A percentile compares a stretch with the other conserved stretches of the same genome.
These are phyloP conservation scores for Elymnias hypermnestra DNA, from an alignment of 1,140 invertebrate genomes.

Conservation along the genomic window DNA sequence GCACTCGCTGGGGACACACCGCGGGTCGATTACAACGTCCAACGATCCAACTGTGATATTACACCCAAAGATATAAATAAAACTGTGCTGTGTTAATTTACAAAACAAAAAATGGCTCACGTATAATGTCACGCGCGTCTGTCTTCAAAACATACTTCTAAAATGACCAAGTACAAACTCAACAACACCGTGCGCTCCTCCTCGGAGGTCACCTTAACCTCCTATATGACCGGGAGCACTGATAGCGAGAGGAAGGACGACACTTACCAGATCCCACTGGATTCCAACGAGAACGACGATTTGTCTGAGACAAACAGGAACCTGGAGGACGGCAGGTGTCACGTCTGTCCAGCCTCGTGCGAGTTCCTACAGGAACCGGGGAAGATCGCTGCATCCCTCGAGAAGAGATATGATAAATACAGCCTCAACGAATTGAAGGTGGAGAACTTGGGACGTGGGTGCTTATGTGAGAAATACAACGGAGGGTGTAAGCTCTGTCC, in stretches of 20 bases:
- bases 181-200: slow-evolving; percentile 55
- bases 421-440: slow-evolving; percentile 58
- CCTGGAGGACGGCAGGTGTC: slow-evolving; percentile 31
- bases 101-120: not conserved
- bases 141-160: slow-evolving; percentile 45
- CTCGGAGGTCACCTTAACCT: slow-evolving; percentile 68
- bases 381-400: slow-evolving; percentile 43
- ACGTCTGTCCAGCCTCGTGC: slow-evolving; percentile 46
- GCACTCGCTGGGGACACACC: slow-evolving; percentile 9
- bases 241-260: slow-evolving; percentile 33
- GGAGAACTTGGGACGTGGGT: slow-evolving; percentile 50
- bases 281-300: slow-evolving; percentile 44
- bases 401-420: slow-evolving; percentile 46
- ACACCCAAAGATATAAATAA: slow-evolving; percentile 11
- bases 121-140: slow-evolving; percentile 53
- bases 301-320: slow-evolving; percentile 36
- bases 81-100: slow-evolving; percentile 10
- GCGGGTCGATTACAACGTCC: not conserved
- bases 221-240: slow-evolving; percentile 56
- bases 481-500: slow-evolving; percentile 64
- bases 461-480: slow-evolving; percentile 60
- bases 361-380: slow-evolving; percentile 38
- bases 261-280: slow-evolving; percentile 32
- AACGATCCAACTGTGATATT: slow-evolving; percentile 20
- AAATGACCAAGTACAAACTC: slow-evolving; percentile 74